Evolutionary conservation across 2,888 invertebrate species (phyloP).

Genomic region (Apamea sordens): DNA sequence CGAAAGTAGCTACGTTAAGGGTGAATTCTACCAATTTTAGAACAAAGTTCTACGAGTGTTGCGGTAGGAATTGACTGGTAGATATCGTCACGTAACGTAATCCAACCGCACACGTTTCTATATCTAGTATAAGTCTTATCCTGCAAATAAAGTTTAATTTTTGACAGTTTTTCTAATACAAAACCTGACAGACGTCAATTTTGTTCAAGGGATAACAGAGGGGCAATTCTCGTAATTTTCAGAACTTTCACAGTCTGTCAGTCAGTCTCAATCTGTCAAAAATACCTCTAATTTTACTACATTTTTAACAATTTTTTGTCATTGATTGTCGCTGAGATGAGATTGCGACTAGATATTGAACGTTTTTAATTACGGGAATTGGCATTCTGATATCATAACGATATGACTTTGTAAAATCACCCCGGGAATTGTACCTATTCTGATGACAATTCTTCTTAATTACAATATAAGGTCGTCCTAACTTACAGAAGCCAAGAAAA

Average conservation of each 20-base stretch:
- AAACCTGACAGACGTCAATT: background rate
- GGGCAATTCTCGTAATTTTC: background rate
- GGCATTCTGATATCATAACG: background rate
- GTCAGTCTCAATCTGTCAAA: too few species aligned
- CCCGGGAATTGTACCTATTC: background rate
- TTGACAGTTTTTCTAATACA: background rate
- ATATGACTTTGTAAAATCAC: background rate
- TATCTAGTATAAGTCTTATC: background rate
- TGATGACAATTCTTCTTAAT: constrained; percentile 61
- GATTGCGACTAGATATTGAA: too few species aligned
- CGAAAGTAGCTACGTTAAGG: background rate
- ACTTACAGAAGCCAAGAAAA: constrained; percentile 63
- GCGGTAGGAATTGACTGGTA: background rate
- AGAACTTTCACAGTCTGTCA: too few species aligned
- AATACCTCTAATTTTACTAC: too few species aligned
- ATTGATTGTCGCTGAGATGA: too few species aligned
- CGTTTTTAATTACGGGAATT: too few species aligned
- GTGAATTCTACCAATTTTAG: background rate
- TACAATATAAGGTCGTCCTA: constrained; percentile 59
- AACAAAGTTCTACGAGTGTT: background rate
- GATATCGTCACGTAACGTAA: background rate
- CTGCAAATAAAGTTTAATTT: background rate
- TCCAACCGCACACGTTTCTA: background rate
- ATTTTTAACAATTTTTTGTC: too few species aligned
- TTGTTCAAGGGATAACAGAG: background rate